A percentile compares a stretch with the other conserved stretches of the same genome.
Conservation (phyloP, 2,888 invertebrate species). For the Ennomos quercinarius region DNA sequence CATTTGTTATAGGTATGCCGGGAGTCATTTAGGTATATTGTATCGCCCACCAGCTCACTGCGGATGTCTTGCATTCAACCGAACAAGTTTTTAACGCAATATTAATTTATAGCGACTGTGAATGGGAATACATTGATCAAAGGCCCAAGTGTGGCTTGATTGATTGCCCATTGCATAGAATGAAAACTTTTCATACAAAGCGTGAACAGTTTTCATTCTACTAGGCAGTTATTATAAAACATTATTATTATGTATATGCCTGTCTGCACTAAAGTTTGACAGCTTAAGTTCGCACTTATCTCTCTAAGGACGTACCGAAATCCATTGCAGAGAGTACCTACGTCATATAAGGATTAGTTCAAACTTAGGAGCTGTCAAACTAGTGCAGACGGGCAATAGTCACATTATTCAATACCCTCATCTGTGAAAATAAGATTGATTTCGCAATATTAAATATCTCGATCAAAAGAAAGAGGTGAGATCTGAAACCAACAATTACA, state of each 20-base stretch:
- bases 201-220: conserved; percentile 14
- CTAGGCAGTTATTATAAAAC: conserved; percentile 2
- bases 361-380: no score
- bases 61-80: conserved; percentile 33
- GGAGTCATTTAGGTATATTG: conserved; percentile 40
- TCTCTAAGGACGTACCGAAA: no score
- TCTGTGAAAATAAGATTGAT: no score
- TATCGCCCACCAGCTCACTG: conserved; percentile 41
- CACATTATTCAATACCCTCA: no score
- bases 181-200: neutral
- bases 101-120: conserved; percentile 22
- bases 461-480: conserved; percentile 22
- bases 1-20: conserved; percentile 47
- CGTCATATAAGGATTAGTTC: no score
- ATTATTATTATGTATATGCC: no score
- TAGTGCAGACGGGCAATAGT: no score
- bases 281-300: no score
- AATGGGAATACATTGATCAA: conserved; percentile 20
- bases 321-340: no score
- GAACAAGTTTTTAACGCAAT: conserved; percentile 22
- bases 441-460: conserved; percentile 32
- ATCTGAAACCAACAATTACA: conserved; percentile 25
- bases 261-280: no score
- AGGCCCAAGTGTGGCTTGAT: conserved; percentile 23
- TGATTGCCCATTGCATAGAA: conserved; percentile 16